Evolutionary conservation across 2,113 vertebrate species (phyloP).

Genomic region (Neoarius graeffei): DNA sequence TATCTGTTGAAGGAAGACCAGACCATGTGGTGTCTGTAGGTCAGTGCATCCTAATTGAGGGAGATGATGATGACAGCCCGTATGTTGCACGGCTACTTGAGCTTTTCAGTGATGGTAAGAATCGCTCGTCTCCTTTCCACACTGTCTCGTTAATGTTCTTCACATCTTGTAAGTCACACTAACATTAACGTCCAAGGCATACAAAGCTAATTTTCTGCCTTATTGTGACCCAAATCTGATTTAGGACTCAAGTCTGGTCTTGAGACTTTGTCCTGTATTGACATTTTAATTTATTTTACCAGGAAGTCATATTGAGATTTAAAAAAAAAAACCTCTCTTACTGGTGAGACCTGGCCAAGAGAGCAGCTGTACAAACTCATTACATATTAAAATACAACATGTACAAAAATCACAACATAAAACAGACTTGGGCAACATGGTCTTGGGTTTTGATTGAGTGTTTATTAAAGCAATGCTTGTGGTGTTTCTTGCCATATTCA

Average conservation of each 20-base stretch:
- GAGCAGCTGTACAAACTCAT: too few species aligned
- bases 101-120: slow-evolving; percentile 85
- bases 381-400: too few species aligned
- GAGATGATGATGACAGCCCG: slow-evolving; percentile 77
- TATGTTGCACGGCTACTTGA: slow-evolving; percentile 82
- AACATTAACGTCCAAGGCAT: not conserved
- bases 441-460: not conserved
- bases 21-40: slow-evolving; percentile 69
- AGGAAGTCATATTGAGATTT: too few species aligned
- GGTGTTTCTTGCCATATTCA: not conserved
- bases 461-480: not conserved
- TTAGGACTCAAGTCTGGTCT: not conserved
- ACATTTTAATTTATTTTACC: too few species aligned
- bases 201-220: not conserved
- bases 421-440: too few species aligned
- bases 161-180: not conserved
- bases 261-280: not conserved
- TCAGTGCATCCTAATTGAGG: slow-evolving; percentile 85
- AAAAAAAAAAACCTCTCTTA: too few species aligned
- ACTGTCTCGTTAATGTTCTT: not conserved
- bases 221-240: not conserved
- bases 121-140: not conserved
- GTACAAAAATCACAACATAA: too few species aligned
- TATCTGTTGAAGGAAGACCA: slow-evolving; percentile 69
- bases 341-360: too few species aligned